Base-by-base conservation (phyloP, 2,888 invertebrate species). In the Adelphocoris suturalis region DNA sequence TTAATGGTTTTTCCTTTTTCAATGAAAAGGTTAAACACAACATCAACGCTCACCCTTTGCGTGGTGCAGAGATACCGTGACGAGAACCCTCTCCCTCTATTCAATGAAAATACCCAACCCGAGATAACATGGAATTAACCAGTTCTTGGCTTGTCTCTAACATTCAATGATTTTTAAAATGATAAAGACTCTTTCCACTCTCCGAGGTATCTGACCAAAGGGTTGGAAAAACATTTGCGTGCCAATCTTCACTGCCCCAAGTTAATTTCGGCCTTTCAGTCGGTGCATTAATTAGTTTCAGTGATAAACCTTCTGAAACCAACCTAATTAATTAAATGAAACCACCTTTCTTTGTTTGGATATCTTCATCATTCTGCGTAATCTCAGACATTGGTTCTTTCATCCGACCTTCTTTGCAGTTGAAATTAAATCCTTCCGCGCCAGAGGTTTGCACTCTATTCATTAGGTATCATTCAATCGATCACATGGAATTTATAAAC, bases 281-380 rank as follows among this genome's bases (percentile, higher is more conserved):
- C 68, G 12, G 68, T 27, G 27, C 23, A 27, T 68, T 68, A 68
- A 68, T 68, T 68, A 68, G 2, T n/a, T 68, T 68, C 11, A 23
- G 68, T 19, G 68, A 19, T 68, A 23, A 68, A 68, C 68, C 23
- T 23, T 23, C 23, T 23, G 68, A 68, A 68, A 23, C 68, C 68
- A 23, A 23, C 68, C 68, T 68, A 68, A 68, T 68, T 68, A 68
- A 68, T 68, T 68, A 68, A 68, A 68, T 68, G 68, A 68, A 68
- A 68, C 68, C 68, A 7, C 68, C 68, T 5, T 23, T 5, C 68
- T 68, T 68, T 23, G 23, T 19, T 68, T 68, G 23, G 13, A 68
- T 23, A 23, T 23, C 27, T 68, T 23, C 13, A 12, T 68, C 68
- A 68, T 16, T 23, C 23, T 9, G 9, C 23, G 11, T 9, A 19